These are phyloP conservation scores for Zhuqinia jingwanae DNA, from an alignment of 2,888 invertebrate genomes.

Conservation along the genomic window DNA sequence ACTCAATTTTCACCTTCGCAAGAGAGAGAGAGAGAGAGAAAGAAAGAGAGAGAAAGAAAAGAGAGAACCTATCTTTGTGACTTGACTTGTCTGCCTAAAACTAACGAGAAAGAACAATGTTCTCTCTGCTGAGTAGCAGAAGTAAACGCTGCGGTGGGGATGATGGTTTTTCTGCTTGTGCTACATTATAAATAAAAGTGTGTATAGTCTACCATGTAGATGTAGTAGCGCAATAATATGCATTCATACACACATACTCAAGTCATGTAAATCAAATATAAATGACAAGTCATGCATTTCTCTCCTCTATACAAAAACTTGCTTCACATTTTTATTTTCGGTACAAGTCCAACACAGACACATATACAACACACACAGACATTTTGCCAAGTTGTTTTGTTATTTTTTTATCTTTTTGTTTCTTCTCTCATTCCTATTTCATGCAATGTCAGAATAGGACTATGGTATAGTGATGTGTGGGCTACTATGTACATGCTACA, in stretches of 20 bases:
- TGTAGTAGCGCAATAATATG: not conserved
- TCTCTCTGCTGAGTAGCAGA: not conserved
- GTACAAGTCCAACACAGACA: not conserved
- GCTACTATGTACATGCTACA: no score
- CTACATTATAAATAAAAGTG: not conserved
- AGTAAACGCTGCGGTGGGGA: conserved; percentile 8
- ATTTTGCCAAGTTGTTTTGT: conserved; percentile 46
- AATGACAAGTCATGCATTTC: conserved; percentile 64
- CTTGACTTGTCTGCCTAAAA: conserved; percentile 10
- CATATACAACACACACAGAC: no score
- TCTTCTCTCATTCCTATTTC: conserved; percentile 15
- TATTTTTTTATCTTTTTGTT: not conserved
- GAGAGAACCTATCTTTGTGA: conserved; percentile 36
- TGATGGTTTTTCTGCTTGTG: not conserved
- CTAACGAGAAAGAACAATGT: conserved; percentile 15
- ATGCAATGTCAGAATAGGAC: no score
- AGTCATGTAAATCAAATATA: conserved; percentile 69
- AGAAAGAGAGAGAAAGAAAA: no score
- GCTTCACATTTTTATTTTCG: conserved; percentile 14
- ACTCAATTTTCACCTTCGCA: conserved; percentile 49
- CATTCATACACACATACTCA: conserved; percentile 16
- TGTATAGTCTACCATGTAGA: not conserved
- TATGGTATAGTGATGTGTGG: not conserved
- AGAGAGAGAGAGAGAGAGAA: no score
- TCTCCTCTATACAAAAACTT: conserved; percentile 7